phyloP scores from a whole-genome alignment of 2,888 invertebrate genomes.

The Euzophera pinguis region DNA sequence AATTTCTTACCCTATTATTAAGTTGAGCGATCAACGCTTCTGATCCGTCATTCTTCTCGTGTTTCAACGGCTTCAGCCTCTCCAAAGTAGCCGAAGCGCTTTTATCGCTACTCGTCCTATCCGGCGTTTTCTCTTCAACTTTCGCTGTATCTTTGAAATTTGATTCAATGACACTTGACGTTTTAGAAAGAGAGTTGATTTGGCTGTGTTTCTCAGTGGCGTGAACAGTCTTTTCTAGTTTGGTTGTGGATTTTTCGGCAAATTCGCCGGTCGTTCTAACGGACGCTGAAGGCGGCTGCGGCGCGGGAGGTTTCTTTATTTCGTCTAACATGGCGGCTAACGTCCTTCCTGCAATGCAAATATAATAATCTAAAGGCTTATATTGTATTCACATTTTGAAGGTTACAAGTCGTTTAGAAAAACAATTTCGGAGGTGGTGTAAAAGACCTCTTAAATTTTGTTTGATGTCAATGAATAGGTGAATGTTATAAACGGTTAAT shows the following conservation, averaged over 20 bases:
- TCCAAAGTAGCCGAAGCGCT: constrained; percentile 45
- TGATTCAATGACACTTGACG: constrained; percentile 30
- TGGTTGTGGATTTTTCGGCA: constrained; percentile 36
- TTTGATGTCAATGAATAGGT: too few relatives aligned
- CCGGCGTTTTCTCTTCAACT: constrained; percentile 30
- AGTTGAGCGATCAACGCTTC: constrained; percentile 68
- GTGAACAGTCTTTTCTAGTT: constrained; percentile 29
- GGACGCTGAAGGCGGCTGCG: constrained; percentile 41
- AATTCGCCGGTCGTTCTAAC: constrained; percentile 32
- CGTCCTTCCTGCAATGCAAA: constrained; percentile 51
- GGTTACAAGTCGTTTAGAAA: neutral
- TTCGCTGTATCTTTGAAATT: neutral
- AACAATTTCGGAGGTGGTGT: too few relatives aligned
- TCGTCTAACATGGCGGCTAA: constrained; percentile 65
- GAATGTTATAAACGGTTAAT: too few relatives aligned
- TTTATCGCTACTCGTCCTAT: constrained; percentile 31
- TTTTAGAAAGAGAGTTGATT: constrained; percentile 27
- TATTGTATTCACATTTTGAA: neutral
- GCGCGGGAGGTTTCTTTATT: constrained; percentile 57
- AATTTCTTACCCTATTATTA: constrained; percentile 64
- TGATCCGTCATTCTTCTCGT: constrained; percentile 45
- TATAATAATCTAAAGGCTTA: neutral
- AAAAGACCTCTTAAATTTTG: too few relatives aligned
- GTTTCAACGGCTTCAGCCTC: constrained; percentile 38
- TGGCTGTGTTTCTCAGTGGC: constrained; percentile 36